Base-by-base conservation (phyloP, 2,797 vertebrate species). In the Otolemur crassicaudatus region DNA sequence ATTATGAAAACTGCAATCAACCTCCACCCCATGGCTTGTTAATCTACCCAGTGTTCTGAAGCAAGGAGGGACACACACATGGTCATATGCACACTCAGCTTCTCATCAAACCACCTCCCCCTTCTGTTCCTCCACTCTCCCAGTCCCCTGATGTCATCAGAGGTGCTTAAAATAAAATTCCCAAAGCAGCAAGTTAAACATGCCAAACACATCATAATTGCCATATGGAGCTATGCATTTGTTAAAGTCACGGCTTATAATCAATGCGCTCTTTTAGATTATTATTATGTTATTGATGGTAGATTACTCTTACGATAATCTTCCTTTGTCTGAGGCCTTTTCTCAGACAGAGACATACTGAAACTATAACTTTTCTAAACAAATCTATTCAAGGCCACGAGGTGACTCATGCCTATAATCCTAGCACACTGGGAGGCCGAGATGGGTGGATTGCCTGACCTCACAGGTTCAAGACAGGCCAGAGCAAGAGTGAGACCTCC, bases 151-250 rank as follows among this genome's bases (percentile, higher is more conserved):
- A 27, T 10, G 34, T 61, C 25, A 25, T 73, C 56, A 87, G 23
- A 3, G 58, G 46, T 20, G 29, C 27, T 56, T 34, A 79, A 94
- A 85, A 79, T 63, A 23, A 85, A 87, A 91, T 67, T 46, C 53
- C 60, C 40, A 20, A 46, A 70, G 61, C 25, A 89, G 65, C 27
- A 76, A 56, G 61, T 75, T 49, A 8, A 81, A 75, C 49, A 14
- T 27, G 40, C 16, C 37, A 84, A 79, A 75, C 5, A 17, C 11
- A 29, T 43, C 25, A 27, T 16, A 3, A n/a, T 17, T 27, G 69
- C 61, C 40, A 10, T 31, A 22, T 79, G 56, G 80, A 37, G 14
- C 37, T 3, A 22, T 29, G 46, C 43, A 27, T 58, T 77, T 77
- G 69, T 76, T 72, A 67, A 58, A 75, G 29, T 27, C 17, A 31